Percentiles rank a stretch among this genome's conserved stretches.
These are phyloP conservation scores for Malaclemys terrapin DNA, from an alignment of 2,113 vertebrate species.

Conservation along the genomic window DNA sequence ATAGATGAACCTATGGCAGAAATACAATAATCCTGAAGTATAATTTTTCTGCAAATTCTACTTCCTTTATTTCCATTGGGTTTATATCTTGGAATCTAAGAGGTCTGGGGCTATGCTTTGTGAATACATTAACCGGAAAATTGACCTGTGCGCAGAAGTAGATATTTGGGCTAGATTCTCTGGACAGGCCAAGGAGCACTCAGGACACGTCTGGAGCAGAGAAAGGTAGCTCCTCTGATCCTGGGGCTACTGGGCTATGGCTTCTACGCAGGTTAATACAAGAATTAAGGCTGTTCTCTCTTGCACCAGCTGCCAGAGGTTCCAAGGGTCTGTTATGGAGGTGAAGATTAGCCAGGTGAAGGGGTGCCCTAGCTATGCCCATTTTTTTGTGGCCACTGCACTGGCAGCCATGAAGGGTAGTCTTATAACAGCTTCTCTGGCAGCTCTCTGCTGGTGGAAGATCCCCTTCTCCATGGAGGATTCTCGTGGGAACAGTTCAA, in stretches of 20 bases:
- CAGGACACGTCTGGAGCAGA: slow-evolving; percentile 18
- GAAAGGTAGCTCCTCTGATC: slow-evolving; percentile 20
- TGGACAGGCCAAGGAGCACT: background rate
- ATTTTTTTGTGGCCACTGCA: slow-evolving; percentile 53
- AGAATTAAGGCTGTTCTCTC: slow-evolving; percentile 53
- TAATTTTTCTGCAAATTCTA: slow-evolving; percentile 57
- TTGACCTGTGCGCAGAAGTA: background rate
- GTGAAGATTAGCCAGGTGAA: slow-evolving; percentile 68
- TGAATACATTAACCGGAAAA: slow-evolving; percentile 22
- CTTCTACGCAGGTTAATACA: slow-evolving; percentile 40
- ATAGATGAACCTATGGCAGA: slow-evolving; percentile 58
- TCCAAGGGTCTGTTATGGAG: slow-evolving; percentile 61
- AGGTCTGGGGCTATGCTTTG: slow-evolving; percentile 14
- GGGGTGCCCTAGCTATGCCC: slow-evolving; percentile 58
- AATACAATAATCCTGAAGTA: slow-evolving; percentile 47
- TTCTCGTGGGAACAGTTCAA: slow-evolving; percentile 45
- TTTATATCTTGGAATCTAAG: background rate
- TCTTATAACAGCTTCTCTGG: slow-evolving; percentile 64
- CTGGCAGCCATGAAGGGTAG: background rate
- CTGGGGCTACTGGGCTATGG: slow-evolving; percentile 42
- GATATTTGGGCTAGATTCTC: background rate
- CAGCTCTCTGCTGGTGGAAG: slow-evolving; percentile 56
- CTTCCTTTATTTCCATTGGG: slow-evolving; percentile 63
- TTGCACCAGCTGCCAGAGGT: slow-evolving; percentile 53
- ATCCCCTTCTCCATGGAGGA: slow-evolving; percentile 31